Conservation (phyloP, 2,888 invertebrate genomes). For the Agrypnus murinus region DNA sequence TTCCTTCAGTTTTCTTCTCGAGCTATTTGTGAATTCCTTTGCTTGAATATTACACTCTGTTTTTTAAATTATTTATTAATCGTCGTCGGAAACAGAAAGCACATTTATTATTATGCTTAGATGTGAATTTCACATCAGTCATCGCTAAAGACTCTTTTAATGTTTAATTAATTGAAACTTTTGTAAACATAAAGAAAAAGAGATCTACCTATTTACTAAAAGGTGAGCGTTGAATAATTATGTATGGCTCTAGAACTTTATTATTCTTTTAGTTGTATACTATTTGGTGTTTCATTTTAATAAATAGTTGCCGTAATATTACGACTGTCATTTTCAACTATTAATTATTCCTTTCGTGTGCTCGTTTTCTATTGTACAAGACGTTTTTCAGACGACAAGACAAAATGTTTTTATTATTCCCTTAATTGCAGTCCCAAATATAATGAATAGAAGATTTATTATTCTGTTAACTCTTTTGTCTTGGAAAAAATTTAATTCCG, state of each 20-base stretch:
- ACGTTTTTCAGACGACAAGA: constrained; percentile 20
- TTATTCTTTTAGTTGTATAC: neutral
- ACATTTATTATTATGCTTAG: too few relatives aligned
- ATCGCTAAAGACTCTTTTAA: neutral
- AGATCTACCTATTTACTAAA: too few relatives aligned
- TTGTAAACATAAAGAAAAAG: neutral
- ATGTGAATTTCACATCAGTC: neutral
- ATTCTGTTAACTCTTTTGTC: neutral
- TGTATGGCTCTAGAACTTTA: constrained; percentile 8
- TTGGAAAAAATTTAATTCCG: neutral
- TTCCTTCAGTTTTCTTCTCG: constrained; percentile 26
- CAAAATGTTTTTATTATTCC: constrained; percentile 19
- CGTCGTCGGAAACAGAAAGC: neutral
- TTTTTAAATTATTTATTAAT: constrained; percentile 21
- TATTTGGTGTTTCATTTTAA: neutral
- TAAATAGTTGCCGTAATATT: constrained; percentile 6
- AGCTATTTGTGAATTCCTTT: constrained; percentile 22
- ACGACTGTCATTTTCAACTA: constrained; percentile 4
- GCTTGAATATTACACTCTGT: constrained; percentile 5
- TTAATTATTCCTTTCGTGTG: constrained; percentile 24
- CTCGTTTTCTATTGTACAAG: constrained; percentile 6
- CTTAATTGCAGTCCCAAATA: constrained; percentile 29
- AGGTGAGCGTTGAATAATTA: constrained; percentile 26
- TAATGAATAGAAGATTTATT: constrained; percentile 28
- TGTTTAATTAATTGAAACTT: constrained; percentile 19